Evolutionary conservation across 1,140 invertebrate genomes (phyloP), one percentile per base, ranked within the genome.

Genomic region (Cydia amplana): DNA sequence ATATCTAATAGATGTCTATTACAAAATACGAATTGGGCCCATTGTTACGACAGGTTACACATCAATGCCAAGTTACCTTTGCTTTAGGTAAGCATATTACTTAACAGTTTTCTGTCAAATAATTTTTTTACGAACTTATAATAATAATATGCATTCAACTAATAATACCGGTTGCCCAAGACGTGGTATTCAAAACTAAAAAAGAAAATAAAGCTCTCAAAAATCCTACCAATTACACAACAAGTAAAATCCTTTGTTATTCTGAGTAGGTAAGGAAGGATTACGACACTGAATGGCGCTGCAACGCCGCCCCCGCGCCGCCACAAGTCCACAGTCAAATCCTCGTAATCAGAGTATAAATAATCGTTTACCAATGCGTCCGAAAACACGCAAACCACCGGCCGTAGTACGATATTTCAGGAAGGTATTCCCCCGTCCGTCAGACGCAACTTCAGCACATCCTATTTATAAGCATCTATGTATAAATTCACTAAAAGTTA

Each of bases 401-500:
- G 74, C 84, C 88, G 91, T 91, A 91, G 87, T 91, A 90, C 89
- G 90, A 91, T 93, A 93, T 93, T 93, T 93, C 91, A 93, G 90
- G 91, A 93, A 93, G 91, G 91, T 93, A 88, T 93, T 91, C 91
- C 91, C 91, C 91, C 91, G 91, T 87, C 85, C 91, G 91, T 91
- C 90, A 91, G 90, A 91, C 89, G 89, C 87, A 89, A 90, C 87
- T 91, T 89, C 85, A 91, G 89, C 87, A 91, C 90, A 91, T 91
- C 90, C 91, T 93, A 93, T 93, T 93, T 93, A 93, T 93, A 93
- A 89, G 89, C 91, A 88, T 91, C 91, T 93, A 93, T 93, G 91
- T 93, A 93, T 93, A 93, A 92, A 93, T 93, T 93, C 88, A 93
- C 91, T 93, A 93, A 93, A 93, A 91, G 90, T 91, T 92, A 91